Evolutionary conservation across 2,888 invertebrate species (phyloP).

Genomic region (Lamproptera curius): DNA sequence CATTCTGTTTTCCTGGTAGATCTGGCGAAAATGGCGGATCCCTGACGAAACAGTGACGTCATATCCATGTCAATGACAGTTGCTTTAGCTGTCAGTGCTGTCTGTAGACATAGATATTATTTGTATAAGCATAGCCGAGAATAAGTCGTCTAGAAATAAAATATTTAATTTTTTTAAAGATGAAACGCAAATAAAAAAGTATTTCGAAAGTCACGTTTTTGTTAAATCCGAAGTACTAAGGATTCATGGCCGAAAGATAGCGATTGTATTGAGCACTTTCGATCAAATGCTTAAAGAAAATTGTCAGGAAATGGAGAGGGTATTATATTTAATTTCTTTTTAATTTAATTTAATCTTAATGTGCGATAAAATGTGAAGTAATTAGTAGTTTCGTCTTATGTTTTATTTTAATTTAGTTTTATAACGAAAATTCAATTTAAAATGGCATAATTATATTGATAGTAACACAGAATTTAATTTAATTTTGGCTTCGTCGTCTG

Average conservation of each 20-base stretch:
- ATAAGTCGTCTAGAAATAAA: neutral
- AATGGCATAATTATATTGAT: too few relatives aligned
- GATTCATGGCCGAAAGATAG: neutral
- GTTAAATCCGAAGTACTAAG: neutral
- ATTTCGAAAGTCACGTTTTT: neutral
- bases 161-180: neutral
- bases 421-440: too few relatives aligned
- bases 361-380: too few relatives aligned
- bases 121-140: neutral
- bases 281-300: too few relatives aligned
- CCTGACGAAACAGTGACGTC: conserved; percentile 28
- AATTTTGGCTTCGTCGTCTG: neutral
- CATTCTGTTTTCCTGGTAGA: conserved; percentile 44
- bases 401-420: too few relatives aligned
- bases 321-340: too few relatives aligned
- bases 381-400: too few relatives aligned
- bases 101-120: neutral
- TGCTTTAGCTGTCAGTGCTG: neutral
- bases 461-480: too few relatives aligned
- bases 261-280: too few relatives aligned
- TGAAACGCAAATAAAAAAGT: neutral
- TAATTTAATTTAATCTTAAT: too few relatives aligned
- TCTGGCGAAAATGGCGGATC: conserved; percentile 61
- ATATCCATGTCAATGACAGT: neutral
- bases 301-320: neutral